Base-by-base conservation (phyloP, 2,888 invertebrate species). In the Ophioninae sp. region DNA sequence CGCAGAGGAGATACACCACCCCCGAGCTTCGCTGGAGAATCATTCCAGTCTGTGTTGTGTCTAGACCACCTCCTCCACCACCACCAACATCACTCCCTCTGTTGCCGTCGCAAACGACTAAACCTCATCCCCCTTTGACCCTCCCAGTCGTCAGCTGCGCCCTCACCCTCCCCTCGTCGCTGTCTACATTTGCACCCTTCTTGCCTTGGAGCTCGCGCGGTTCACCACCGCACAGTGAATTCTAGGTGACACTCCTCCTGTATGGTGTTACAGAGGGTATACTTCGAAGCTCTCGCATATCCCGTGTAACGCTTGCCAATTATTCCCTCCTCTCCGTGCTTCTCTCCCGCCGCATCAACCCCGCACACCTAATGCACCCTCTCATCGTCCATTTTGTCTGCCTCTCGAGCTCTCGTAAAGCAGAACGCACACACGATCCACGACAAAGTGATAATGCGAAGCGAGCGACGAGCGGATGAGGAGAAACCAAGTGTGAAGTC, bases 31-130 rank as follows among this genome's bases (percentile, higher is more conserved):
- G 57, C 79, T 72, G 79, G 81, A 70, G 77, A 70, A 70, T 81
- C 84, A 73, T 82, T 87, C 88, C 85, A 87, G 89, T 90, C 91
- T 91, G 89, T 90, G 90, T 91, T 91, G 88, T 88, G 91, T 90
- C 91, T 91, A 91, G 91, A 90, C 91, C 87, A 86, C 86, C 88
- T 85, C 83, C 86, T 84, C 84, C 82, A 80, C 85, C 82, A 41
- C 85, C 74, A 64, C 30, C 30, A 30, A 1, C 30, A 85, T 82
- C 81, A 78, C 83, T 72, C 81, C 81, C 81, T 44, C 56, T 68
- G 79, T 73, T 74, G 83, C 79, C 67, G 81, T 81, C 81, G 81
- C 84, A 81, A 84, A 72, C 81, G 81, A 57, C 76, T 72, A 81
- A 50, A 81, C 57, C 83, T 84, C 85, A 82, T 82, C 65, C 82